Evolutionary conservation across 1,140 invertebrate species (phyloP), one percentile per base, ranked within the genome.

Genomic region (Bombus consobrinus): DNA sequence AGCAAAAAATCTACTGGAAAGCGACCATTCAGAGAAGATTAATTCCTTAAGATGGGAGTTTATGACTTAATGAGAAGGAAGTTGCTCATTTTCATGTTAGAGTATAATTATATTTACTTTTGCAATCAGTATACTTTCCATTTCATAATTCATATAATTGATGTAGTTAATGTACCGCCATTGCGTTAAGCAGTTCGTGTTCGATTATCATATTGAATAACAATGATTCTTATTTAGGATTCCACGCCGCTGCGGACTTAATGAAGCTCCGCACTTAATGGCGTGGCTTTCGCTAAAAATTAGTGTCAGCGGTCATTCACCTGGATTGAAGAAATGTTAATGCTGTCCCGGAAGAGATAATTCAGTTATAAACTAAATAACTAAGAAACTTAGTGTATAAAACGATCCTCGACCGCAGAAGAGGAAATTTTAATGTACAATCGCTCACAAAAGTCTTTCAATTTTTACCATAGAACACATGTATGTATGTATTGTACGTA

Each of bases 231-330:
- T 78, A 62, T 84, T 84, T 79, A 3, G 39, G 22, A 84, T 62
- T 84, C 66, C 6, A 43, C 32, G 66, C 25, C 6, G 9, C 8
- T 62, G n/a, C 22, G 15, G 41, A 59, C 9, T 79, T 79, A 79
- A 79, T 79, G 66, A 71, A 59, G 53, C 69, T 47, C 59, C 22
- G 32, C 39, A 71, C 25, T 78, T 78, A 83, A 83, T 76, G n/a
- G 34, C 47, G 32, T 43, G 8, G 76, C 68, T 84, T 84, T 84
- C 76, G 75, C 83, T 79, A 72, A 84, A 79, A 84, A 79, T 84
- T 79, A 84, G 43, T 83, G 74, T 83, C 75, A 77, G 22, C 81
- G 82, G 82, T 59, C 82, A 15, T 84, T 84, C 75, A 78, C 82
- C 82, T 71, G 66, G 37, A 79, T 69, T 32, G 34, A 43, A 83